phyloP scores from a whole-genome alignment of 2,797 vertebrate species.

The Ceryle rudis region DNA sequence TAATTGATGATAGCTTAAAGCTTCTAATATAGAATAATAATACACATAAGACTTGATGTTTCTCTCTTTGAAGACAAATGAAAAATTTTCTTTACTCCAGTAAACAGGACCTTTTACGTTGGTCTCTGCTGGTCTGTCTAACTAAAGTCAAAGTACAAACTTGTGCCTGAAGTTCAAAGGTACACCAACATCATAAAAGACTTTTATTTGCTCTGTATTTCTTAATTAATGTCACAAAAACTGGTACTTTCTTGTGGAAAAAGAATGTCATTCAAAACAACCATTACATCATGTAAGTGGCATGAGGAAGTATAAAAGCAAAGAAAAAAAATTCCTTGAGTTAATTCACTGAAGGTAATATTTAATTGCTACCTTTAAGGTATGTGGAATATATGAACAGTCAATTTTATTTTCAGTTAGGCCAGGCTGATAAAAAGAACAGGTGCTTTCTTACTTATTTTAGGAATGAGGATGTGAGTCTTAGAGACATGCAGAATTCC shows the following conservation, averaged over 20 bases:
- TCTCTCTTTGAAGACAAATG: background rate
- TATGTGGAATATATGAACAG: constrained; percentile 33
- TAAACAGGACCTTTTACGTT: background rate
- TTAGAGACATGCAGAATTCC: background rate
- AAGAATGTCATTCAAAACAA: constrained; percentile 55
- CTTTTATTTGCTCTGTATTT: constrained; percentile 5
- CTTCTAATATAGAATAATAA: background rate
- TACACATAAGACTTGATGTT: background rate
- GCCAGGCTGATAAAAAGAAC: constrained; percentile 18
- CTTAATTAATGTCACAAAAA: constrained; percentile 44
- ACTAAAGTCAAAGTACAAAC: background rate
- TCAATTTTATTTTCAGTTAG: background rate
- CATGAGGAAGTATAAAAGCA: constrained; percentile 46
- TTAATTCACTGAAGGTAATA: constrained; percentile 56
- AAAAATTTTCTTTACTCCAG: background rate
- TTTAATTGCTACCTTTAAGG: constrained; percentile 27
- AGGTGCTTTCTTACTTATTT: constrained; percentile 57
- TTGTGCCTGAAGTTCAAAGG: constrained; percentile 3
- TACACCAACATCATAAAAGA: constrained; percentile 3
- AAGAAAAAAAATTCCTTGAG: constrained; percentile 61
- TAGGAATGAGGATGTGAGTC: background rate
- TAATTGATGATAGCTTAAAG: background rate
- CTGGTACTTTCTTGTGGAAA: constrained; percentile 20
- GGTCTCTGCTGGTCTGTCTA: background rate
- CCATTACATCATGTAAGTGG: constrained; percentile 32